Percentiles rank a stretch among this genome's conserved stretches.
Conservation (phyloP, 2,888 invertebrate species). For the Dione juno region DNA sequence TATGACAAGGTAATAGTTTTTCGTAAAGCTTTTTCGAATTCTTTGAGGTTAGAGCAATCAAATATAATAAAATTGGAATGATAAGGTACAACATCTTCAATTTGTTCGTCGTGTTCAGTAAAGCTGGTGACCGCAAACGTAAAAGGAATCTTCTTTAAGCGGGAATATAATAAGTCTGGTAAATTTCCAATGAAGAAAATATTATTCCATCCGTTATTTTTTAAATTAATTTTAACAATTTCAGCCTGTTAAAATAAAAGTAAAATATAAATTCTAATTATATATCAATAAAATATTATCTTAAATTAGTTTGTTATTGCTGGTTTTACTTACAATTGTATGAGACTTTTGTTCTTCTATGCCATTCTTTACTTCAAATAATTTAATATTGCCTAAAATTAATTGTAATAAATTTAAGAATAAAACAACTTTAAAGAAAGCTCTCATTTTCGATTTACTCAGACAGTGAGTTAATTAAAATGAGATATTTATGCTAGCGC, state of each 20-base stretch:
- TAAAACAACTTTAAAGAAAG: neutral
- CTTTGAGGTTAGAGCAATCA: slow-evolving; percentile 53
- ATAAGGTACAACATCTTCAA: slow-evolving; percentile 60
- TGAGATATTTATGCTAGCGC: neutral
- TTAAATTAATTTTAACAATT: slow-evolving; percentile 58
- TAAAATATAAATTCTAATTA: neutral
- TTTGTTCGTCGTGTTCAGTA: slow-evolving; percentile 54
- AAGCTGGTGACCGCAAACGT: slow-evolving; percentile 56
- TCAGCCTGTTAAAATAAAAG: slow-evolving; percentile 56
- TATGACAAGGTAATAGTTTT: slow-evolving; percentile 56
- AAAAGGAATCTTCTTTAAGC: slow-evolving; percentile 52
- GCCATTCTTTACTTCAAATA: slow-evolving; percentile 2
- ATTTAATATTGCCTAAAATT: neutral
- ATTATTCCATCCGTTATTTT: slow-evolving; percentile 64
- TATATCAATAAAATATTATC: neutral
- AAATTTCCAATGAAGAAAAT: slow-evolving; percentile 61
- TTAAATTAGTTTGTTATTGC: neutral
- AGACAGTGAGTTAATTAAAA: neutral
- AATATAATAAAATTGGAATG: slow-evolving; percentile 61
- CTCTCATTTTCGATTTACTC: neutral
- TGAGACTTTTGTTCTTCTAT: neutral
- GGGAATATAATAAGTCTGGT: slow-evolving; percentile 58
- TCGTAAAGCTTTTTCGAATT: slow-evolving; percentile 61
- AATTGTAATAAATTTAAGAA: neutral
- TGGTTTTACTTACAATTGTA: slow-evolving; percentile 15